A percentile compares a stretch with the other conserved stretches of the same genome.
Conservation (phyloP, 2,888 invertebrate species). For the Belgica antarctica region DNA sequence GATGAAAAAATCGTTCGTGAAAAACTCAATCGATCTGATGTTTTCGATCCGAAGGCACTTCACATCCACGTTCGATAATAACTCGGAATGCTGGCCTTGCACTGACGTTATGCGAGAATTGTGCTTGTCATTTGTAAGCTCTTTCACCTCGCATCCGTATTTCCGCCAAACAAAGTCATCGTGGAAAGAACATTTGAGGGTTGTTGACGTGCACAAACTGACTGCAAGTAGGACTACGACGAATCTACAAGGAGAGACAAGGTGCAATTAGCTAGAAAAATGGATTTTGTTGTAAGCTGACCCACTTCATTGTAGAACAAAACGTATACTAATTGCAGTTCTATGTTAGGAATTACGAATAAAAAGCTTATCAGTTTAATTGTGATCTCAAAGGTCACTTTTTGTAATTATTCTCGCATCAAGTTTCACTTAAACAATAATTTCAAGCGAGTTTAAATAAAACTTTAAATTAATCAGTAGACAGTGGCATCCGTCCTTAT, state of each 20-base stretch:
- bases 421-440: background rate
- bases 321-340: background rate
- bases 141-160: conserved; percentile 28
- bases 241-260: too few species aligned
- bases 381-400: conserved; percentile 5
- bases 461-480: too few species aligned
- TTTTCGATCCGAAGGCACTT: conserved; percentile 6
- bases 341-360: background rate
- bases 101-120: conserved; percentile 28
- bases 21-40: background rate
- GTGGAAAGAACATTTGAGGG: conserved; percentile 20
- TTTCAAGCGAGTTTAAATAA: too few species aligned
- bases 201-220: background rate
- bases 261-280: too few species aligned
- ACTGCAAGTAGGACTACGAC: background rate
- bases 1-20: conserved; percentile 31
- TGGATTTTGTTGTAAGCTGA: too few species aligned
- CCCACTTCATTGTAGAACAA: background rate
- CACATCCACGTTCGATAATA: background rate
- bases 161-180: background rate
- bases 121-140: background rate
- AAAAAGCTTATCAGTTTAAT: background rate
- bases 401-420: background rate
- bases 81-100: conserved; percentile 13
- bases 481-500: too few species aligned